Base-by-base conservation (phyloP, 2,113 vertebrate species). In the Ochotona princeps region DNA sequence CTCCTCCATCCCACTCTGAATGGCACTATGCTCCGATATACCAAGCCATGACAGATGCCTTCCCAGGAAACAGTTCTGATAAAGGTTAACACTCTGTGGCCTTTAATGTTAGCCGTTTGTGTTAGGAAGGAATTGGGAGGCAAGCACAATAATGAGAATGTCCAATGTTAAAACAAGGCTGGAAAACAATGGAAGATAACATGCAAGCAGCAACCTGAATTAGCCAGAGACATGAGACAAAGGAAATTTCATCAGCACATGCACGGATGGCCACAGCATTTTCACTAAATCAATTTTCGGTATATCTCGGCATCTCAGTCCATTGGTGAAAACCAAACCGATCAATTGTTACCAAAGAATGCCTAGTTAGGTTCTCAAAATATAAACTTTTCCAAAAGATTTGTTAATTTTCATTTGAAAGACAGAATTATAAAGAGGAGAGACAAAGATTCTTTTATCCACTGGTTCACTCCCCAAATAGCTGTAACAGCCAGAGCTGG, bases 171-270 rank as follows among this genome's bases (percentile, higher is more conserved):
- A 89, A 86, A 8, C 38, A 57, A 89, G 30, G 32, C 35, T 87
- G 80, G 61, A 92, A 78, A 72, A 32, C 61, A 90, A 12, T 14
- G 70, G 54, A 86, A 78, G 54, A 32, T 61, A 60, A 25, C 17
- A 6, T 0, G 0, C 49, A n/a, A 30, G 61, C 78, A 76, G 23
- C 57, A 66, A 3, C 9, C 61, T 47, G 32, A 51, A 17, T 76
- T 73, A 72, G 65, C 35, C 1, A 6, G 8, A 79, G 67, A 30
- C 61, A 30, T 4, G 13, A 74, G 23, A 32, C 30, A 60, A 30
- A 73, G 23, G 51, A 85, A 17, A 3, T 5, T 0, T 9, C 60
- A 82, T 15, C 57, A 44, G 54, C 49, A 70, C 6, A 20, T 32
- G 17, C 20, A 8, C 2, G 3, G 3, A 30, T 15, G 32, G 20